Evolutionary conservation across 2,888 invertebrate genomes (phyloP).

Genomic region (Morpho achilles): DNA sequence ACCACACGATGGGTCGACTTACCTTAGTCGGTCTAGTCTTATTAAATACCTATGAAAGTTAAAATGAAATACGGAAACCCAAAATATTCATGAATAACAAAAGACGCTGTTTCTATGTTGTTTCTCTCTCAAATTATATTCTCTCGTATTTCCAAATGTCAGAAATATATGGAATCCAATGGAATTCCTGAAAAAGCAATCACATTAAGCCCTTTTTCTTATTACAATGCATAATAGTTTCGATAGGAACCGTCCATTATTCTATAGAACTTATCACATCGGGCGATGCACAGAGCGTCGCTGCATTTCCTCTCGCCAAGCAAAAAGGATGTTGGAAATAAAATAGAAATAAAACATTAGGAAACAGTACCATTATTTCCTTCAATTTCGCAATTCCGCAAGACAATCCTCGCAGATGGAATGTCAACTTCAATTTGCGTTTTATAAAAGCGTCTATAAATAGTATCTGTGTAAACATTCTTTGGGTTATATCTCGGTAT

Average conservation of each 20-base stretch:
- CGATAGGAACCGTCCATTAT: background rate
- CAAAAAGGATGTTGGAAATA: conserved; percentile 20
- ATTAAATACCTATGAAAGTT: too few species aligned
- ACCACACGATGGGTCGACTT: too few species aligned
- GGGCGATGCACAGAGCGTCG: background rate
- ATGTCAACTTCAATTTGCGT: conserved; percentile 36
- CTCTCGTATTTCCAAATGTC: too few species aligned
- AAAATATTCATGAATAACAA: too few species aligned
- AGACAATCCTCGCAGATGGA: conserved; percentile 30
- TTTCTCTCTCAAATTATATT: too few species aligned
- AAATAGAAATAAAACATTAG: conserved; percentile 24
- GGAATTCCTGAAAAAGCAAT: too few species aligned
- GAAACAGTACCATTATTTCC: conserved; percentile 27
- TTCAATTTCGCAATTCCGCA: conserved; percentile 4
- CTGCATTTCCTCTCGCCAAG: conserved; percentile 17
- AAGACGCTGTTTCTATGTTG: too few species aligned
- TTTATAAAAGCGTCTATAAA: conserved; percentile 28
- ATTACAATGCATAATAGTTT: background rate
- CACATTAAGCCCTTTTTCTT: too few species aligned
- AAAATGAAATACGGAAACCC: too few species aligned
- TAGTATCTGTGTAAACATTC: conserved; percentile 20
- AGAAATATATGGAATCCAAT: too few species aligned
- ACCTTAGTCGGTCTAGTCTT: too few species aligned
- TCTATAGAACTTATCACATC: conserved; percentile 3
- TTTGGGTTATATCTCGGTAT: conserved; percentile 13